phyloP scores from a whole-genome alignment of 2,113 vertebrate species.

The Cryptoleucopteryx plumbea region DNA sequence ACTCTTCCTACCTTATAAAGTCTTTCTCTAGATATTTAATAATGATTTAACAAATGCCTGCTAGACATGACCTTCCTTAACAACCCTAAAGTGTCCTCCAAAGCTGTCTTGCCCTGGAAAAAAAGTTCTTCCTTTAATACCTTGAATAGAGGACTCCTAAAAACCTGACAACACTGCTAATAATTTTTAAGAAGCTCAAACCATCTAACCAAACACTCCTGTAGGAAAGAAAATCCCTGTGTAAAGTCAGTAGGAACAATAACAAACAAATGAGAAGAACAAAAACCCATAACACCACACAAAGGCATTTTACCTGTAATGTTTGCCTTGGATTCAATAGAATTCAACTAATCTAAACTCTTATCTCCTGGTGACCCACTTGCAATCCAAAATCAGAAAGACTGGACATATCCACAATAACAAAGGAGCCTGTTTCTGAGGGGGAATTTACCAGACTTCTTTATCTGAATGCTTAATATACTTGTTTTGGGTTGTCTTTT shows the following conservation, averaged over 20 bases:
- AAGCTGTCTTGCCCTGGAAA: background rate
- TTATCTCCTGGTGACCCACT: background rate
- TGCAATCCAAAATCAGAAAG: background rate
- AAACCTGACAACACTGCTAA: background rate
- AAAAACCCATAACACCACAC: accelerated
- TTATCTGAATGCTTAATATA: background rate
- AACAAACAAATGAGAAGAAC: background rate
- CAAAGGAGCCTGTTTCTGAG: background rate
- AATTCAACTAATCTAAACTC: background rate
- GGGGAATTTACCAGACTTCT: background rate
- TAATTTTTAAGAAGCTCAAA: background rate
- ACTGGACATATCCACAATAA: background rate
- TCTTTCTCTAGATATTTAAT: background rate
- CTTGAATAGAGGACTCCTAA: background rate
- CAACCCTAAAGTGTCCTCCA: background rate
- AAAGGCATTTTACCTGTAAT: background rate
- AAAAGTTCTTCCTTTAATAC: background rate
- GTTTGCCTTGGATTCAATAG: background rate
- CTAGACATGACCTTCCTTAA: background rate
- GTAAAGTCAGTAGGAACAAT: background rate
- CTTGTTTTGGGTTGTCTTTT: background rate
- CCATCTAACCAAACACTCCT: background rate
- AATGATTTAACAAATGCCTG: background rate
- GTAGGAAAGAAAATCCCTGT: background rate
- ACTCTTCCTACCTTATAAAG: background rate